phyloP scores from a whole-genome alignment of 2,888 invertebrate species.

The Limenitis camilla region DNA sequence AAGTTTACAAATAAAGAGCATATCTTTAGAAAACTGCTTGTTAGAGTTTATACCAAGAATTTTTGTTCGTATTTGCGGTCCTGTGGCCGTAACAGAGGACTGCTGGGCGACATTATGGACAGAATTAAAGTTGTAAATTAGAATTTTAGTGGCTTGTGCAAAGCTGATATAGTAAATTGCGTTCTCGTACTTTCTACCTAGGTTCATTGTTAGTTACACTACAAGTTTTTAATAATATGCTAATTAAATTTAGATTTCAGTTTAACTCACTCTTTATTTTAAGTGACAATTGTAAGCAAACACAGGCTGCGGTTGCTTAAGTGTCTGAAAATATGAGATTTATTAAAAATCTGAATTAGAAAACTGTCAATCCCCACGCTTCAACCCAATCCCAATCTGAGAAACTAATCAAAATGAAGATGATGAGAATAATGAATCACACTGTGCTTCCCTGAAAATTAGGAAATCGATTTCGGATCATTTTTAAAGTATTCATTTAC shows the following conservation, averaged over 20 bases:
- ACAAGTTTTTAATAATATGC: conserved; percentile 2
- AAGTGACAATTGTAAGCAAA: background rate
- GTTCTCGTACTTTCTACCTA: background rate
- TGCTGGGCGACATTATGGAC: conserved; percentile 7
- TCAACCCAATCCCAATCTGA: too few species aligned
- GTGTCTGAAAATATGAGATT: too few species aligned
- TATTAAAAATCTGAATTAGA: too few species aligned
- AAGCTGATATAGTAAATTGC: background rate
- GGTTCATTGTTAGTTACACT: background rate
- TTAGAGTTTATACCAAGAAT: background rate
- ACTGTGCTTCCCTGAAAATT: too few species aligned
- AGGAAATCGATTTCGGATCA: too few species aligned
- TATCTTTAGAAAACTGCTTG: too few species aligned
- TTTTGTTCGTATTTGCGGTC: conserved; percentile 10
- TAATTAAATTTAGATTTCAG: conserved; percentile 1
- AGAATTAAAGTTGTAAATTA: conserved; percentile 9
- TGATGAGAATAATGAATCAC: too few species aligned
- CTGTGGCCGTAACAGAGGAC: background rate
- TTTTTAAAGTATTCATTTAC: too few species aligned
- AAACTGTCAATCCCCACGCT: too few species aligned
- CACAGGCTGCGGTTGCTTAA: too few species aligned
- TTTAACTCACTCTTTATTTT: background rate
- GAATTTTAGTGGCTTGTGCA: conserved; percentile 4
- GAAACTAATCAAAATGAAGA: too few species aligned
- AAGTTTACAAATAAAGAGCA: too few species aligned